A percentile compares a stretch with the other conserved stretches of the same genome.
Conservation (phyloP, 2,113 vertebrate genomes). For the Leptosomus discolor region DNA sequence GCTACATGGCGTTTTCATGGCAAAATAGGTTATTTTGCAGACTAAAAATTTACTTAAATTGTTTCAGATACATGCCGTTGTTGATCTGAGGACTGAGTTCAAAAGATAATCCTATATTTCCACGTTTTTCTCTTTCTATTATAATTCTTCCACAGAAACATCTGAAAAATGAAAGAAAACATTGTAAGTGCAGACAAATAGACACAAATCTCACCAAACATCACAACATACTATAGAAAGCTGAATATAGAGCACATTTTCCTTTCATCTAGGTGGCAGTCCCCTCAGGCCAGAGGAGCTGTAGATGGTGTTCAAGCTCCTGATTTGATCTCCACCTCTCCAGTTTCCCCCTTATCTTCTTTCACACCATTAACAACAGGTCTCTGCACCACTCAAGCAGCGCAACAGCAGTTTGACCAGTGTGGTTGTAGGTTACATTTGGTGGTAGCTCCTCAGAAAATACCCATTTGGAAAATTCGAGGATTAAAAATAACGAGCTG, state of each 20-base stretch:
- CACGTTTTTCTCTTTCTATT: neutral
- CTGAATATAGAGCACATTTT: neutral
- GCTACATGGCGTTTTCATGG: accelerated
- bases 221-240: neutral
- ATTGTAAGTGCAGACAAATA: neutral
- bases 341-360: neutral
- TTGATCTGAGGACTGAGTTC: neutral
- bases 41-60: neutral
- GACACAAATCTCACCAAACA: neutral
- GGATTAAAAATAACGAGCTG: neutral
- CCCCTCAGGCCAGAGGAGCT: neutral
- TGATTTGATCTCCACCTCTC: neutral
- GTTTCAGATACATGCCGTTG: neutral
- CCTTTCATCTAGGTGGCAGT: neutral
- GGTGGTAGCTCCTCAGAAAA: neutral
- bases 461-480: neutral
- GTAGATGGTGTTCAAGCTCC: neutral
- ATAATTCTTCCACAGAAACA: neutral
- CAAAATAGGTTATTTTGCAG: neutral
- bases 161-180: neutral
- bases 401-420: neutral
- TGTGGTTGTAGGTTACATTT: neutral
- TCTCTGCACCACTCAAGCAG: accelerated
- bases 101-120: neutral
- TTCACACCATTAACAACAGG: neutral